phyloP scores from a whole-genome alignment of 92 coral and sea anemone species.

The Epizoanthus fatuus region DNA sequence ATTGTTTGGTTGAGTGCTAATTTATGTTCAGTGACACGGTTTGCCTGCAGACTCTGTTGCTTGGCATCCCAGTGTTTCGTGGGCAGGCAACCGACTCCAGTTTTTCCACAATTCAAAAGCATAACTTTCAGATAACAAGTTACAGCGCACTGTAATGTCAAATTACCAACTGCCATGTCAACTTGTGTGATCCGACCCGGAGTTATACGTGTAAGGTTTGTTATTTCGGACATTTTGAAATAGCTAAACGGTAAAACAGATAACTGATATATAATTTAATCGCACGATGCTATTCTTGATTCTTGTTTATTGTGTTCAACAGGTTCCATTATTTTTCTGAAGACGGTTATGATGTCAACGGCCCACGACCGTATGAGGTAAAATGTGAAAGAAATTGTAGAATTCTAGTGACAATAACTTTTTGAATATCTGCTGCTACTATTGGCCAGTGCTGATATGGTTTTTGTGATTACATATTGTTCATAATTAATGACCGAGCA shows the following conservation, averaged over 20 bases:
- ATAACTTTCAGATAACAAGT: too few relatives aligned
- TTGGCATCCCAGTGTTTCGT: too few relatives aligned
- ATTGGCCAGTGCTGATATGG: neutral
- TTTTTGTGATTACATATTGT: neutral
- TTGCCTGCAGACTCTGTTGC: too few relatives aligned
- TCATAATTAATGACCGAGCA: too few relatives aligned
- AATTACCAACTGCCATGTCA: neutral
- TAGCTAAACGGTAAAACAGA: neutral
- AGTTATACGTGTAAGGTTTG: conserved; percentile 14
- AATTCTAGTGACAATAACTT: neutral
- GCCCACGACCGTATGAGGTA: conserved; percentile 95
- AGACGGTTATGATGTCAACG: conserved; percentile 90
- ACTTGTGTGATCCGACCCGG: neutral
- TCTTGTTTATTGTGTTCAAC: neutral
- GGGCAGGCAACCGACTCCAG: too few relatives aligned
- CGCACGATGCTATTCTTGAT: neutral
- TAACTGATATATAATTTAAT: too few relatives aligned
- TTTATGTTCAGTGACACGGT: too few relatives aligned
- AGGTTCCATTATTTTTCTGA: conserved; percentile 99
- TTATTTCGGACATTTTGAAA: neutral
- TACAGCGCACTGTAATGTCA: too few relatives aligned
- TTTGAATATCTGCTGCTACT: neutral
- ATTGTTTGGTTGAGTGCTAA: too few relatives aligned
- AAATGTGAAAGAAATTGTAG: neutral
- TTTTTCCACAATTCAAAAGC: too few relatives aligned